Percentiles rank a stretch among this genome's conserved stretches.
Conservation (phyloP, 2,888 invertebrate genomes). For the Stictocephala bisonia region DNA sequence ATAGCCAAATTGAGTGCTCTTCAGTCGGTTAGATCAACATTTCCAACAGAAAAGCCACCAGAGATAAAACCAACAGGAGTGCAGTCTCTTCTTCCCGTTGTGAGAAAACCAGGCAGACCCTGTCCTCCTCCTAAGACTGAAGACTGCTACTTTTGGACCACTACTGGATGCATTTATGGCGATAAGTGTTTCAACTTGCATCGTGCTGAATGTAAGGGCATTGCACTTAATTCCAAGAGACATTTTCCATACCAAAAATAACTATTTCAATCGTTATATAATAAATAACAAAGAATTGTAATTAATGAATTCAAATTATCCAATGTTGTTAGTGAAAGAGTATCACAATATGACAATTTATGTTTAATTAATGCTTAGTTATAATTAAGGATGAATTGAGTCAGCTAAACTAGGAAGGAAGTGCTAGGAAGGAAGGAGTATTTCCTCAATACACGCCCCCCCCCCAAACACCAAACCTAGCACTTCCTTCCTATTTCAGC, state of each 20-base stretch:
- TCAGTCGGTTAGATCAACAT: background rate
- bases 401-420: too few relatives aligned
- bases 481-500: too few relatives aligned
- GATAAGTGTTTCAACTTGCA: slow-evolving; percentile 23
- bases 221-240: background rate
- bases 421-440: too few relatives aligned
- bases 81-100: background rate
- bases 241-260: background rate
- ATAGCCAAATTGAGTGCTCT: too few relatives aligned
- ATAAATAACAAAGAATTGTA: too few relatives aligned
- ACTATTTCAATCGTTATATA: background rate
- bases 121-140: slow-evolving; percentile 14
- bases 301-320: too few relatives aligned
- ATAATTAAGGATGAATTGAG: too few relatives aligned
- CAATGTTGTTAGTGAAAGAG: too few relatives aligned
- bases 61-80: background rate
- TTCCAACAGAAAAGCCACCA: background rate
- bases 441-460: too few relatives aligned
- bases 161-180: slow-evolving; percentile 12
- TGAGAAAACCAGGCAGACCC: background rate
- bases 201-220: background rate
- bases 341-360: too few relatives aligned
- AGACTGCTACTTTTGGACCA: slow-evolving; percentile 21
- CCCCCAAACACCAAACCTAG: too few relatives aligned
- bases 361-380: too few relatives aligned